Conservation (phyloP, 2,797 vertebrate genomes). For the Enteromius argenteus region DNA sequence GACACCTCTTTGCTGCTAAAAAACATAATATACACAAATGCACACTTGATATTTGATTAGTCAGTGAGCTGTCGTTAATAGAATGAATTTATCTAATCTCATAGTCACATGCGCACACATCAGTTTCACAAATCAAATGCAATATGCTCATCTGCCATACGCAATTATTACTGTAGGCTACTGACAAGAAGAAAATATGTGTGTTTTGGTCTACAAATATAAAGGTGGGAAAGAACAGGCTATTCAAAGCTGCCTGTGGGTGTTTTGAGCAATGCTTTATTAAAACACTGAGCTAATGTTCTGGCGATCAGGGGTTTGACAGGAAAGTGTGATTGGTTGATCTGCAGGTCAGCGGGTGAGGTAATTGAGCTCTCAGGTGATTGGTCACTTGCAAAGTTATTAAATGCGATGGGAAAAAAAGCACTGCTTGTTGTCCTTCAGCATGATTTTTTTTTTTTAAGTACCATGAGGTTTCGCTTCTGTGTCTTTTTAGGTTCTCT, state of each 20-base stretch:
- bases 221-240: not conserved
- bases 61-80: conserved; percentile 26
- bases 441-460: not conserved
- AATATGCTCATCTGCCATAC: conserved; percentile 53
- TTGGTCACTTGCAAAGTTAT: conserved; percentile 36
- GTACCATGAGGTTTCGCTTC: not conserved
- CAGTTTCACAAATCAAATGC: conserved; percentile 59
- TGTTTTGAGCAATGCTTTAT: conserved; percentile 38
- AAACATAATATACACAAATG: conserved; percentile 53
- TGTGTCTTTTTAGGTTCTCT: not conserved
- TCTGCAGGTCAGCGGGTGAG: conserved; percentile 61
- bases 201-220: not conserved
- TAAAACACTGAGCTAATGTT: conserved; percentile 26
- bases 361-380: conserved; percentile 33
- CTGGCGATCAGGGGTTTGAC: conserved; percentile 17
- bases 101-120: conserved; percentile 29
- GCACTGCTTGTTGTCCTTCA: not conserved
- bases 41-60: conserved; percentile 38
- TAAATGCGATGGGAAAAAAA: not conserved
- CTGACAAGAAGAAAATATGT: conserved; percentile 15
- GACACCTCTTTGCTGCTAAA: conserved; percentile 48
- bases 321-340: conserved; percentile 54
- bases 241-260: not conserved
- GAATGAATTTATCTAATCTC: conserved; percentile 47
- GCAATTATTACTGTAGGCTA: conserved; percentile 38